Base-by-base conservation (phyloP, 2,797 vertebrate species). In the Pangasius sanitwongsei region DNA sequence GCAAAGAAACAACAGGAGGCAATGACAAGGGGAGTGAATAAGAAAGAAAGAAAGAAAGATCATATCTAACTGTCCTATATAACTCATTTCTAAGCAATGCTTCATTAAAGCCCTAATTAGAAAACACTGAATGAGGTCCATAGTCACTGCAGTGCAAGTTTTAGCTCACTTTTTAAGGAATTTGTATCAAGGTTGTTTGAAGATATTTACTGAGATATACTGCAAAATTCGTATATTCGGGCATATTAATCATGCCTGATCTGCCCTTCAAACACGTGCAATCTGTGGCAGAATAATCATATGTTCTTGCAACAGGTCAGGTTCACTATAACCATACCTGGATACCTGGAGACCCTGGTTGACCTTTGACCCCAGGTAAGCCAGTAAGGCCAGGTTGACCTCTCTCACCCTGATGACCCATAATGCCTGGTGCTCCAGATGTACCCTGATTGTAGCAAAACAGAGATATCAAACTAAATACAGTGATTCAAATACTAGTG, bases 381-480 rank as follows among this genome's bases (percentile, higher is more conserved):
- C 97, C 97, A 83, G 84, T 88, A 37, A 90, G 78, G 37, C 97
- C 97, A 0, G 87, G 75, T 50, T 93, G 93, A 9, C 97, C 97
- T 63, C 93, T 93, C 6, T 87, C 25, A 0, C 97, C 97, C 1
- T 93, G 92, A 2, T 53, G 90, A 2, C 97, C 97, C 77, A 72
- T 90, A 7, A 92, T 90, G 86, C 97, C 97, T 18, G 31, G 81
- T 48, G 90, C 89, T 89, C 97, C 97, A 0, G 8, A 55, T 0
- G 87, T 88, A 16, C 96, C 97, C 97, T 97, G 5, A 90, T 89
- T 86, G 85, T 41, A 90, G 87, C 65, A 82, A 74, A 87, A 57
- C n/a, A 63, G 37, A 16, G 28, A 34, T 0, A 25, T 23, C 13
- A 67, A 8, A 15, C 34, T 37, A 16, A 78, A 34, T 31, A n/a